phyloP scores from a whole-genome alignment of 2,888 invertebrate species.

The Rhaphigaster nebulosa region DNA sequence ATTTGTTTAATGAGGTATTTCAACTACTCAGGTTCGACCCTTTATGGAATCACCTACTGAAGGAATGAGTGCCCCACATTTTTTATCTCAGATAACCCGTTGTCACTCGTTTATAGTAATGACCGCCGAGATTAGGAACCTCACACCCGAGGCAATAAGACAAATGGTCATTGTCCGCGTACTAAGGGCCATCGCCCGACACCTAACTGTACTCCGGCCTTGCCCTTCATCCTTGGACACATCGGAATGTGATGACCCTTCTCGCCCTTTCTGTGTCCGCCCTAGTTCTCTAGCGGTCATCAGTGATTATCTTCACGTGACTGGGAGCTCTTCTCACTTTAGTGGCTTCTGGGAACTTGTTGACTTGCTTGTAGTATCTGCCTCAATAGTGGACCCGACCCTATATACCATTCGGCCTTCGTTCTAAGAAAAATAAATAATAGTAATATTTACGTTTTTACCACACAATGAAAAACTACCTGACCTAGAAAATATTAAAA shows the following conservation, averaged over 20 bases:
- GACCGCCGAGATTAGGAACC: not conserved
- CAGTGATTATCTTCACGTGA: not conserved
- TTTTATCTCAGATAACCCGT: not conserved
- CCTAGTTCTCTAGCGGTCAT: not conserved
- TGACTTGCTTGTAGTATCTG: too few relatives aligned
- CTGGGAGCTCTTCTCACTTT: not conserved
- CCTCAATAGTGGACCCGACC: too few relatives aligned
- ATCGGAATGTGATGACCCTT: not conserved
- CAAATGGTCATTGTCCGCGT: not conserved
- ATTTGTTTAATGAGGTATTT: too few relatives aligned
- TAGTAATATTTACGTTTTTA: too few relatives aligned
- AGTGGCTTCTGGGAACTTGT: not conserved
- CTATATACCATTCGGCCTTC: too few relatives aligned
- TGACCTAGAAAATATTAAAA: too few relatives aligned
- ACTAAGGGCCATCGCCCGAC: not conserved
- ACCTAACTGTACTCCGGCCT: not conserved
- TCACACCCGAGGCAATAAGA: not conserved
- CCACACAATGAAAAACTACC: too few relatives aligned
- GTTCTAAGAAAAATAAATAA: too few relatives aligned
- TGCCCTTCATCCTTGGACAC: slow-evolving; percentile 35
- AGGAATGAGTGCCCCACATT: too few relatives aligned
- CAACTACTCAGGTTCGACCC: too few relatives aligned
- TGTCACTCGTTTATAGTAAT: not conserved
- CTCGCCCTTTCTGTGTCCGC: not conserved
- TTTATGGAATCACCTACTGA: too few relatives aligned